Base-by-base conservation (phyloP, 2,888 invertebrate genomes). In the Frankliniella fusca region DNA sequence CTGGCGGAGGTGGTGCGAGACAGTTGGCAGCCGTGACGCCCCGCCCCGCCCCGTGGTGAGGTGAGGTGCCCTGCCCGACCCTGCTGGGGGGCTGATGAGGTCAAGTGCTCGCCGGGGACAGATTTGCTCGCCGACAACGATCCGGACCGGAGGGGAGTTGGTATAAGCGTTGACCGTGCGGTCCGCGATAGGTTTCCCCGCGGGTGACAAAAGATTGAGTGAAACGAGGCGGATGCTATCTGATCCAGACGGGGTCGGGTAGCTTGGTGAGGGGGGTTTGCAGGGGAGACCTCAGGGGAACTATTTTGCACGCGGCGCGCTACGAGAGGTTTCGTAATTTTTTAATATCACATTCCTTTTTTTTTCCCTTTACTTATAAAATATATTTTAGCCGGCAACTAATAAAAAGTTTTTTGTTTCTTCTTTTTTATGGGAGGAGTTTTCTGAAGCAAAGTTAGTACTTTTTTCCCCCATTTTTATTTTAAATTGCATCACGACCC, bases 71-170 rank as follows among this genome's bases (percentile, higher is more conserved):
- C 38, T 2, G 38, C 38, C 38, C 38, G 38, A 5, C 38, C 61
- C 61, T 61, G 61, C 11, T 9, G 54, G 54, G 15, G 54, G 54
- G 54, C 54, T 23, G 70, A 11, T 27, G 27, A 27, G 70, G 70
- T 76, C 70, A 27, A 76, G 70, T 23, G 23, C 23, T 12, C 70
- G 23, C 12, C 70, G 70, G 70, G 70, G 70, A 76, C 70, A 76
- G 70, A 76, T 76, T 76, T 76, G 70, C 54, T 76, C 27, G 11
- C 23, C 70, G 27, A 76, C 70, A 27, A 76, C 70, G 61, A 61
- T 15, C 61, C 20, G 61, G 61, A n/a, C 18, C 20, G 18, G 18
- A 54, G 54, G 54, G 54, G 54, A 2, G 54, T 2, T 3, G 54
- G 54, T 54, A 38, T 38, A 38, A 38, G 5, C 38, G 38, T 54